Conservation (phyloP, 2,113 vertebrate species). For the Macquaria australasica region DNA sequence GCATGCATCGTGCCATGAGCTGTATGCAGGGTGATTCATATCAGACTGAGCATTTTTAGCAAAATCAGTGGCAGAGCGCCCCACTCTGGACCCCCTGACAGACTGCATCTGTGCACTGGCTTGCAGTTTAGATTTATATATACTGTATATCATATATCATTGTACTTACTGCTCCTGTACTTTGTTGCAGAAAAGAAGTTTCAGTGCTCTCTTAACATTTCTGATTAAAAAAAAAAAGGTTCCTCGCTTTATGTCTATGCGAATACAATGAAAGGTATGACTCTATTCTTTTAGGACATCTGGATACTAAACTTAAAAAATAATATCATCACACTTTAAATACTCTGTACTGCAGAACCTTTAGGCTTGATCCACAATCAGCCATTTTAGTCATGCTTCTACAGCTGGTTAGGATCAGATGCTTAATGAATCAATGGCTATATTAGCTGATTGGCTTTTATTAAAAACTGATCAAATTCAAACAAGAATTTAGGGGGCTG, state of each 20-base stretch:
- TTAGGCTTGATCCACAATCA: neutral
- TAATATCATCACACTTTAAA: neutral
- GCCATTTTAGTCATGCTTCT: neutral
- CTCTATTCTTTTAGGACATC: neutral
- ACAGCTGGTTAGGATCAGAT: neutral
- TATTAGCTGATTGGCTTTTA: no score
- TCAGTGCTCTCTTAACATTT: neutral
- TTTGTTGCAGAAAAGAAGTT: neutral
- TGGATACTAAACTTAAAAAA: neutral
- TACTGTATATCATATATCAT: no score
- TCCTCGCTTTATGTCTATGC: neutral
- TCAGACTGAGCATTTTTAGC: neutral
- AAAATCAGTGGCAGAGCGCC: neutral
- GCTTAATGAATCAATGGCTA: no score
- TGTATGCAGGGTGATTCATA: slow-evolving; percentile 7
- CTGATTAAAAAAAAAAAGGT: neutral
- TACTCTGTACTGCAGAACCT: neutral
- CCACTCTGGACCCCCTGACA: neutral
- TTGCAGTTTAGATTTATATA: neutral
- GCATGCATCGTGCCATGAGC: neutral
- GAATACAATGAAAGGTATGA: neutral
- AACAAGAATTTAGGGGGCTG: no score
- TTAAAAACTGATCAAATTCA: no score
- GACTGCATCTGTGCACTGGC: slow-evolving; percentile 7
- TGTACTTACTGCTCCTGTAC: neutral